Evolutionary conservation across 2,113 vertebrate genomes (phyloP), one percentile per base, ranked within the genome.

Genomic region (Paramormyrops kingsleyae): DNA sequence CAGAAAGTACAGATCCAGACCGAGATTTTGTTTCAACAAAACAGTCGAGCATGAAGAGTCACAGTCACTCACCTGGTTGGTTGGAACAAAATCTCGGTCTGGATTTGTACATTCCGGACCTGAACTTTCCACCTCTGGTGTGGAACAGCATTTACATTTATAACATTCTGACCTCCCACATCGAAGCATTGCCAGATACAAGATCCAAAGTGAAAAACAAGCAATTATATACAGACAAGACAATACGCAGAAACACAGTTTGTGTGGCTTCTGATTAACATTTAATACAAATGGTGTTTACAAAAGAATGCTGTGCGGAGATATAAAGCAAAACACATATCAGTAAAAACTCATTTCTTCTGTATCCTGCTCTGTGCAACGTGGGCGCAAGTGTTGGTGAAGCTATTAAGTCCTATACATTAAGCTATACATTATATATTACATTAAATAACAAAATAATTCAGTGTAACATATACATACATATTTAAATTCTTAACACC

Each of bases 271-370:
- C 47, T 50, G 10, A 50, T 86, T 50, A 49, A 86, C 44, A 86
- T 27, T 86, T 86, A 19, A 49, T 47, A 47, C 83, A 47, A 44
- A 84, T n/a, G 2, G 39, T 83, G 46, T 84, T 47, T 86, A 50
- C 46, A 86, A 86, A 86, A 27, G 10, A 50, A 86, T 15, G 24
- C 13, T 86, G 83, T 86, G 83, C 83, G 5, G 21, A 86, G 83
- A 80, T 42, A 80, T 80, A 80, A 80, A 80, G 74, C 24, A 50
- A 86, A 86, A 86, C 47, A 86, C 6, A 50, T 85, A 27, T 86
- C n/a, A 15, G 46, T 86, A 49, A 86, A 85, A 80, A 47, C 44
- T 42, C 1, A 84, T 31, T 70, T 47, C 39, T 86, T 47, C 21
- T 27, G 49, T 85, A 50, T 50, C 49, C n/a, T 85, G n/a, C 83